These are phyloP conservation scores for Hypolimnas misippus DNA, from an alignment of 2,888 invertebrate species.

Conservation along the genomic window DNA sequence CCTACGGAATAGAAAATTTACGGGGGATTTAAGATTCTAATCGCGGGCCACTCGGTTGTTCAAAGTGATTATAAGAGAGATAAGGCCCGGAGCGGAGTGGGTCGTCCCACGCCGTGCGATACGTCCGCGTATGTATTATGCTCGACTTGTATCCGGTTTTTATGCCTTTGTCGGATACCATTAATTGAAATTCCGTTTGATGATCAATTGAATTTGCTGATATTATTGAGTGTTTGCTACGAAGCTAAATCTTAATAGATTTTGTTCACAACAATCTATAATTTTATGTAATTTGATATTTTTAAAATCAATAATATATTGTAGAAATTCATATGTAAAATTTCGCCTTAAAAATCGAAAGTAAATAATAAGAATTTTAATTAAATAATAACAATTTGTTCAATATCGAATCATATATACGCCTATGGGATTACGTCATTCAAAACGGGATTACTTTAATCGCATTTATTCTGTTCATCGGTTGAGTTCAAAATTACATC, in stretches of 20 bases:
- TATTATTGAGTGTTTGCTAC: not conserved
- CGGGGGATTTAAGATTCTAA: conserved; percentile 81
- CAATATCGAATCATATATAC: no score
- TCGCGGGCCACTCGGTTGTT: conserved; percentile 78
- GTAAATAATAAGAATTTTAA: no score
- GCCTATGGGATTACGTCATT: no score
- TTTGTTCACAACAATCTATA: not conserved
- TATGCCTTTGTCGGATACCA: conserved; percentile 33
- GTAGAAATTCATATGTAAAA: no score
- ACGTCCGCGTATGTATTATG: conserved; percentile 32
- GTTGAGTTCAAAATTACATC: conserved; percentile 13
- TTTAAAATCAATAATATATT: no score
- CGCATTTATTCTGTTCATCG: conserved; percentile 15
- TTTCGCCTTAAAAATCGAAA: no score
- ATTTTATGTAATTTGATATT: no score
- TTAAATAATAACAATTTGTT: no score
- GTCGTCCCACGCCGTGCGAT: conserved; percentile 66
- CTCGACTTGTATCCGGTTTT: conserved; percentile 38
- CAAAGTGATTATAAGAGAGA: conserved; percentile 80
- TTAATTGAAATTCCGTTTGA: conserved; percentile 29
- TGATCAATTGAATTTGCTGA: conserved; percentile 19
- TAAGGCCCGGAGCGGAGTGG: conserved; percentile 70
- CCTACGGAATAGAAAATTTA: conserved; percentile 78
- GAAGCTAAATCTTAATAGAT: not conserved
- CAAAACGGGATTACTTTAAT: conserved; percentile 26